Percentiles rank a stretch among this genome's conserved stretches.
Evolutionary conservation across 2,113 vertebrate species (phyloP).

Genomic region (Uria lomvia): DNA sequence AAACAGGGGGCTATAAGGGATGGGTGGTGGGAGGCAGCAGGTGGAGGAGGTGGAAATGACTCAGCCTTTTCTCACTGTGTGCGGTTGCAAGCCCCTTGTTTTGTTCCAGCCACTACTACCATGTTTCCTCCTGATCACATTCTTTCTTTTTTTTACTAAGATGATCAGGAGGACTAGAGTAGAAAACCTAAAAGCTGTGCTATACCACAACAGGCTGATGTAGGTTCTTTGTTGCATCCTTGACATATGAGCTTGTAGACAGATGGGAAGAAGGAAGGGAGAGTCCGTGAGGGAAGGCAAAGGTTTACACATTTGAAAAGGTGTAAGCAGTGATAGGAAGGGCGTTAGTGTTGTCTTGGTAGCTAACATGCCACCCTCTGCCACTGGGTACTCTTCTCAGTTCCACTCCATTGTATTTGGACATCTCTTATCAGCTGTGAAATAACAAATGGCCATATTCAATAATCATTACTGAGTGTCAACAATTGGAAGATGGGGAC

Average conservation of each 20-base stretch:
- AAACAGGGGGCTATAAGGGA: background rate
- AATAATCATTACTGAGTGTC: background rate
- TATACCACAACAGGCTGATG: background rate
- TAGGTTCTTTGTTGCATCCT: background rate
- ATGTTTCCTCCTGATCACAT: background rate
- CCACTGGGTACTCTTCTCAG: background rate
- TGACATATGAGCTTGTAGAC: background rate
- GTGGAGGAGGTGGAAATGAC: background rate
- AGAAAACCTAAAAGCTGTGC: background rate
- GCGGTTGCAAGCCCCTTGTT: background rate
- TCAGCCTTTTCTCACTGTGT: background rate
- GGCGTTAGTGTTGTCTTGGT: background rate
- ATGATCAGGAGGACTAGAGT: background rate
- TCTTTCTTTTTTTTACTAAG: background rate
- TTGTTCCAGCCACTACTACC: background rate
- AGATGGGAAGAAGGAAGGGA: background rate
- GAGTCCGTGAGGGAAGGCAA: background rate
- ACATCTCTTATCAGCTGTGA: background rate
- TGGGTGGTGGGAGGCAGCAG: background rate
- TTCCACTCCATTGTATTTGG: background rate
- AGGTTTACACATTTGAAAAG: background rate
- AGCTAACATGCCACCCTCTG: background rate
- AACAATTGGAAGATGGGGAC: background rate
- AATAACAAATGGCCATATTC: background rate
- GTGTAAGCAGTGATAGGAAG: background rate